Conservation (phyloP, 2,113 vertebrate genomes). For the Protobothrops flavoviridis region DNA sequence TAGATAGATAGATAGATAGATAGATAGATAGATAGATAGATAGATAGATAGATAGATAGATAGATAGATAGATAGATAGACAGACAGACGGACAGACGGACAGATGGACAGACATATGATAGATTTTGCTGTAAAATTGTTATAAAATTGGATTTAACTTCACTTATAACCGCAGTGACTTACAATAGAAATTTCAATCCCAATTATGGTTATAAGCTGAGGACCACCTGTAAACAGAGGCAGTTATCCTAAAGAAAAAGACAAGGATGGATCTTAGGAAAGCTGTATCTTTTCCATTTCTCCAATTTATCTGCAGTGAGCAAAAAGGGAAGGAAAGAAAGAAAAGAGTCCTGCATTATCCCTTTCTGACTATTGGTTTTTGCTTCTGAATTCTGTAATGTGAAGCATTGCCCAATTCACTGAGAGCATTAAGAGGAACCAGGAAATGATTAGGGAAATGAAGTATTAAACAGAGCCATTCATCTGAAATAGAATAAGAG, state of each 20-base stretch:
- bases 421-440: conserved; percentile 8
- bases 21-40: too few relatives aligned
- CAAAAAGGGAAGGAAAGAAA: background rate
- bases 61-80: background rate
- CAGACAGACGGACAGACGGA: background rate
- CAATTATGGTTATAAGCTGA: background rate
- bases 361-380: background rate
- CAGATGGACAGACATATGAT: background rate
- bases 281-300: fast-evolving
- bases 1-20: too few relatives aligned
- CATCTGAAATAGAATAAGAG: conserved; percentile 24
- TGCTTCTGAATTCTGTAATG: background rate
- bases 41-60: background rate
- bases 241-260: background rate
- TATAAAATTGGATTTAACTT: background rate
- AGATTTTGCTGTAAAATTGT: background rate
- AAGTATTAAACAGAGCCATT: conserved; percentile 31
- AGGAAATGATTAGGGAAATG: conserved; percentile 34
- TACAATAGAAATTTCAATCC: background rate
- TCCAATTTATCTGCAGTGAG: background rate
- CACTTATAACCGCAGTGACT: background rate
- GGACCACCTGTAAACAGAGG: background rate
- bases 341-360: too few relatives aligned
- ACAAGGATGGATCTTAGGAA: background rate
- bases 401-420: background rate